phyloP scores from a whole-genome alignment of 2,888 invertebrate genomes.

The Crematogaster levior region DNA sequence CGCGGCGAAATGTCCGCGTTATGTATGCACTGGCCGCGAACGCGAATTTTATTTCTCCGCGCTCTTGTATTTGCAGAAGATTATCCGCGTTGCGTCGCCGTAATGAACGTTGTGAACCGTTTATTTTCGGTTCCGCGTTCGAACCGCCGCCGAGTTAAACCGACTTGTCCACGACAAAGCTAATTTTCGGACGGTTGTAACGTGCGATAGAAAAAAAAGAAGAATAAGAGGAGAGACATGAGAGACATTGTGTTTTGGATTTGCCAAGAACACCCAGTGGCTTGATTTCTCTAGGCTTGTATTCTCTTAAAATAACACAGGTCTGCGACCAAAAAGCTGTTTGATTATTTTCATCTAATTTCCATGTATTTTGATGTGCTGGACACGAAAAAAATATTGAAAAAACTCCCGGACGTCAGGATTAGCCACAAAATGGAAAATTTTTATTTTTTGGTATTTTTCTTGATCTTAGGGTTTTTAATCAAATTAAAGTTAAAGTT shows the following conservation, averaged over 20 bases:
- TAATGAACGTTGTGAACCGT: constrained; percentile 19
- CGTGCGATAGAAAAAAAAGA: not conserved
- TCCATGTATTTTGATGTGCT: too few relatives aligned
- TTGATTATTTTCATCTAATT: too few relatives aligned
- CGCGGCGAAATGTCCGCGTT: constrained; percentile 43
- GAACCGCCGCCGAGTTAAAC: constrained; percentile 31
- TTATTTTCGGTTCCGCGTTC: constrained; percentile 50
- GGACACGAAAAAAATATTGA: too few relatives aligned
- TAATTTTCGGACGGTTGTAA: constrained; percentile 49
- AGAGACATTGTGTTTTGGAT: not conserved
- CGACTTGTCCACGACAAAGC: constrained; percentile 30
- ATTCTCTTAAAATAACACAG: too few relatives aligned
- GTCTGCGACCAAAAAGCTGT: too few relatives aligned
- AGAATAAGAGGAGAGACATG: not conserved
- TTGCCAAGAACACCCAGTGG: not conserved
- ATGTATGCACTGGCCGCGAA: constrained; percentile 28
- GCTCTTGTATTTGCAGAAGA: constrained; percentile 48
- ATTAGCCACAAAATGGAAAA: too few relatives aligned
- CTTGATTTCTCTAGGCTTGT: not conserved
- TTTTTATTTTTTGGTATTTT: too few relatives aligned
- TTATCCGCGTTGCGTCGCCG: constrained; percentile 57
- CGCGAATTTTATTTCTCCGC: constrained; percentile 40
- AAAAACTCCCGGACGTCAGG: too few relatives aligned
- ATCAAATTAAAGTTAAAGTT: too few relatives aligned
- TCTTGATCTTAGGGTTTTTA: too few relatives aligned